A percentile compares a stretch with the other conserved stretches of the same genome.
phyloP scores from a whole-genome alignment of 2,888 invertebrate species.

The Xanthia togata region DNA sequence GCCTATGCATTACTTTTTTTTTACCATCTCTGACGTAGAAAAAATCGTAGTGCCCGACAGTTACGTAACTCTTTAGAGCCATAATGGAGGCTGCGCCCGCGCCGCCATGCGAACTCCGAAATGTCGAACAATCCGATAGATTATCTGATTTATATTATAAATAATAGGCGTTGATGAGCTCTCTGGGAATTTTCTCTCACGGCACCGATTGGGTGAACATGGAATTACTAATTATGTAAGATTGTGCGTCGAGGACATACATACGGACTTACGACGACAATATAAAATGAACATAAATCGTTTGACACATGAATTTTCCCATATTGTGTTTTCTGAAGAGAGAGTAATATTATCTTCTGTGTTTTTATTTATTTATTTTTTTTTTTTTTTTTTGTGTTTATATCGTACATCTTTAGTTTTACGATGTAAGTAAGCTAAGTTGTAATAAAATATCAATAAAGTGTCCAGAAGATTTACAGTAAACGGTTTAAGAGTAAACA shows the following conservation, averaged over 20 bases:
- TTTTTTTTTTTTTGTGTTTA: no score
- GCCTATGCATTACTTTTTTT: slow-evolving; percentile 81
- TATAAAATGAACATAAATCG: slow-evolving; percentile 5
- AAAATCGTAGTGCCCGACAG: slow-evolving; percentile 65
- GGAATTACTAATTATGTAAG: slow-evolving; percentile 51
- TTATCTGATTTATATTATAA: slow-evolving; percentile 72
- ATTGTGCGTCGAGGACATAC: background rate
- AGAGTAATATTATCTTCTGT: background rate
- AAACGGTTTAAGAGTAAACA: background rate
- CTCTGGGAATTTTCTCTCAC: slow-evolving; percentile 60
- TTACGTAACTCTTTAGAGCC: slow-evolving; percentile 73
- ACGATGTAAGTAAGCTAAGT: slow-evolving; percentile 6
- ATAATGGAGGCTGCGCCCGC: slow-evolving; percentile 64
- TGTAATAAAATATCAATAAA: slow-evolving; percentile 18
- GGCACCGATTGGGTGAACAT: slow-evolving; percentile 50
- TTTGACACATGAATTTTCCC: slow-evolving; percentile 3
- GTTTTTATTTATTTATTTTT: no score
- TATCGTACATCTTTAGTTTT: slow-evolving; percentile 11
- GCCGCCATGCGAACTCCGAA: slow-evolving; percentile 71
- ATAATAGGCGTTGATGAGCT: slow-evolving; percentile 64
- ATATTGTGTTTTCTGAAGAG: slow-evolving; percentile 3
- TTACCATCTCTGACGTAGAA: slow-evolving; percentile 74
- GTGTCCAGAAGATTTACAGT: background rate
- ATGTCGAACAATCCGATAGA: slow-evolving; percentile 71
- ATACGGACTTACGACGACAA: background rate